Evolutionary conservation across 2,113 vertebrate species (phyloP), one percentile per base, ranked within the genome.

Genomic region (Pangasianodon hypophthalmus): DNA sequence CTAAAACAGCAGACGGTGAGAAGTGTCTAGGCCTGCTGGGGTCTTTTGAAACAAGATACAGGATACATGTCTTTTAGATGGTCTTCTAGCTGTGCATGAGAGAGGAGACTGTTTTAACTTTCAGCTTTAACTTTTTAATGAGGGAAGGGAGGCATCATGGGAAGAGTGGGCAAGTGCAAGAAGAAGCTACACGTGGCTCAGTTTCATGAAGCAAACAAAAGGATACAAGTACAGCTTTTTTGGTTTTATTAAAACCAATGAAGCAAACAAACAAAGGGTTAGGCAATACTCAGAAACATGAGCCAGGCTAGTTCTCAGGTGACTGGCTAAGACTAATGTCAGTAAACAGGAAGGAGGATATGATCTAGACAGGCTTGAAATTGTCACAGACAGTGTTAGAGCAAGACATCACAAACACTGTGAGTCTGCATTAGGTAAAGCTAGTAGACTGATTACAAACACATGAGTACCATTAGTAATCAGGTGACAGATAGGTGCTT

Each of bases 1-100:
- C 93, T 92, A 85, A 48, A 89, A 71, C 56, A 85, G 37, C 75
- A 86, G 87, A 54, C 26, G 37, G 44, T 85, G 56, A 75, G 18
- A 44, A 92, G 89, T 71, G 62, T 41, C 32, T 71, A 71, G 93
- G 93, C 88, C 89, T 60, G 82, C 69, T 50, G 75, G 88, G 91
- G 90, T 92, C 88, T 91, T 77, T 88, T 89, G 87, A 88, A 67
- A 52, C 90, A 92, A 94, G 93, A 92, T 94, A 91, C 4, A 85
- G 93, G 88, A 93, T 75, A 44, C 0, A 32, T 75, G 16, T 21
- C 6, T 41, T 21, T 41, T 75, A 77, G 19, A 93, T 94, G 95
- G n/a, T 90, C 94, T 87, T 95, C 92, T 46, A 24, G 8, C 71
- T 44, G 71, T 44, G 13, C 13, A 37, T 69, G 32, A 93, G 89